These are phyloP conservation scores for Porites evermanni DNA, from an alignment of 92 coral and sea anemone species.

Conservation along the genomic window DNA sequence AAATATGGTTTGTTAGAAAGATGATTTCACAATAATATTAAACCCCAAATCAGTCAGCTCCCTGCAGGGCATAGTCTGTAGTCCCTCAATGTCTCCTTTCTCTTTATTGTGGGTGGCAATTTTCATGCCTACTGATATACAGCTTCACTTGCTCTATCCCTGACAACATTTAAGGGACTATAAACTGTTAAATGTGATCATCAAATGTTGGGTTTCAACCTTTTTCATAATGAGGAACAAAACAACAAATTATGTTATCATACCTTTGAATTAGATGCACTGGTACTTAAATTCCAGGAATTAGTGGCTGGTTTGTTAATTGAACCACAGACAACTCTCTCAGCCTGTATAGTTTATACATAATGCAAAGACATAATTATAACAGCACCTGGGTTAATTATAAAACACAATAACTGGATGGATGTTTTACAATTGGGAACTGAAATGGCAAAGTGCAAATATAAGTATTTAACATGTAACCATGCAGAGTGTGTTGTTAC, in stretches of 20 bases:
- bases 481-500: conserved; percentile 24
- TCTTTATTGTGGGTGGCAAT: too few relatives aligned
- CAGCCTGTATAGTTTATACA: conserved; percentile 61
- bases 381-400: neutral
- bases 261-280: conserved; percentile 33
- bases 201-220: neutral
- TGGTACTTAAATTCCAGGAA: conserved; percentile 30
- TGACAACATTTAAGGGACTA: neutral
- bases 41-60: too few relatives aligned
- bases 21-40: too few relatives aligned
- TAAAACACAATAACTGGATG: too few relatives aligned
- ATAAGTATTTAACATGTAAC: neutral
- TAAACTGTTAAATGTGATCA: neutral
- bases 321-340: conserved; percentile 85
- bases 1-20: too few relatives aligned
- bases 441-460: neutral
- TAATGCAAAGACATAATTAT: neutral
- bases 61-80: too few relatives aligned
- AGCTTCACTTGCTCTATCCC: neutral
- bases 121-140: too few relatives aligned
- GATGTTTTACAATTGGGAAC: neutral
- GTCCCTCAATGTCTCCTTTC: too few relatives aligned
- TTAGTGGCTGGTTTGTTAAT: conserved; percentile 41
- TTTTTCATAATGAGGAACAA: neutral
- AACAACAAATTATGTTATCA: neutral